Percentiles rank a stretch among this genome's conserved stretches.
phyloP scores from a whole-genome alignment of 1,140 invertebrate genomes.

The Nebria ingens region DNA sequence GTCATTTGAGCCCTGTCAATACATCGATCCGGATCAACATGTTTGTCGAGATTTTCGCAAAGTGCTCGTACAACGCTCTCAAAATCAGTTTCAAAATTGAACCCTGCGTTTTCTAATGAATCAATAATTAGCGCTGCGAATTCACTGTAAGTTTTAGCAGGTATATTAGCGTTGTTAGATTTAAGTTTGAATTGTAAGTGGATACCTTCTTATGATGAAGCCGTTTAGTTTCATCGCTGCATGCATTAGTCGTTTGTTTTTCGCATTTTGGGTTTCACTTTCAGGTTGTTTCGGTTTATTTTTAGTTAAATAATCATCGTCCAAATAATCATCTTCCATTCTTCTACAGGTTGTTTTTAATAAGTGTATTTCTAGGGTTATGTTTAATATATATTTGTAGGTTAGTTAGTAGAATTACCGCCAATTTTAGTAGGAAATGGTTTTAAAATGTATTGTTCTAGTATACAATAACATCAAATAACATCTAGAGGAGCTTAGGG shows the following conservation, averaged over 20 bases:
- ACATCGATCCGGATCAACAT: constrained; percentile 55
- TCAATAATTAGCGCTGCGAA: neutral
- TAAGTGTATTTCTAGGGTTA: no score
- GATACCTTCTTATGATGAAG: neutral
- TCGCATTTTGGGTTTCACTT: no score
- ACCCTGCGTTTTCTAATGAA: neutral
- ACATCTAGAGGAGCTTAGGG: no score
- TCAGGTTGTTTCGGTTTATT: no score
- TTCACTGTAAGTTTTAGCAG: neutral
- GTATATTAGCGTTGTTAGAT: neutral
- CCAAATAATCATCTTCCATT: no score
- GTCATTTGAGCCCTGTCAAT: constrained; percentile 63
- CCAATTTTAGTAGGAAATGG: no score
- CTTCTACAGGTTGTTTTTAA: no score
- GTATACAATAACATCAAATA: no score
- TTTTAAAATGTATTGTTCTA: no score
- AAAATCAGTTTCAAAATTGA: constrained; percentile 22
- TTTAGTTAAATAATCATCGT: no score
- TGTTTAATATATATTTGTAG: no score
- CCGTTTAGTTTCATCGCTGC: neutral
- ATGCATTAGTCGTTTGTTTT: neutral
- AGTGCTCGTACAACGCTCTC: constrained; percentile 50
- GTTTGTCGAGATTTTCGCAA: constrained; percentile 56
- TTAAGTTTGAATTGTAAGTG: neutral
- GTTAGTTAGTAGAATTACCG: no score